Percentiles rank a stretch among this genome's conserved stretches.
Evolutionary conservation across 2,888 invertebrate species (phyloP).

Genomic region (Syrphus vitripennis): DNA sequence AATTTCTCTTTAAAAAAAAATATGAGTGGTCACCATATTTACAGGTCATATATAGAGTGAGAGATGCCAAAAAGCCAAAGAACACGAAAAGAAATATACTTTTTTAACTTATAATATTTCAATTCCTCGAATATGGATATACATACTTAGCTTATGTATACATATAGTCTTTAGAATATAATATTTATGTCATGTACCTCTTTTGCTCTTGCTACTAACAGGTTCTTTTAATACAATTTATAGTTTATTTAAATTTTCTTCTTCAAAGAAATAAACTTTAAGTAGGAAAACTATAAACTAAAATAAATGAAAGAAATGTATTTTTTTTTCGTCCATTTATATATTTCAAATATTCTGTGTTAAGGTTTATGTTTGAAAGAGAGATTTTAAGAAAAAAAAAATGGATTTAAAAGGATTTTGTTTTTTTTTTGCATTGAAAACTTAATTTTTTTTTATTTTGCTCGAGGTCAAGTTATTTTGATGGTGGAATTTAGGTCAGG

Average conservation of each 20-base stretch:
- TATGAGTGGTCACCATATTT: background rate
- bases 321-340: background rate
- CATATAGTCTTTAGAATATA: too few relatives aligned
- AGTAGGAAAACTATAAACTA: constrained; percentile 1
- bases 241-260: background rate
- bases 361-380: background rate
- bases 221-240: constrained; percentile 24
- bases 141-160: background rate
- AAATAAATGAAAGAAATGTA: background rate
- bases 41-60: too few relatives aligned
- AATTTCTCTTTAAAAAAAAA: too few relatives aligned
- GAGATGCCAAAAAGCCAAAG: background rate
- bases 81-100: background rate
- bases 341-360: background rate
- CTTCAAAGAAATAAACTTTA: constrained; percentile 23
- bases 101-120: constrained; percentile 28
- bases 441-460: constrained; percentile 2
- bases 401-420: background rate
- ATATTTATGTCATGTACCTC: background rate
- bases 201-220: constrained; percentile 24
- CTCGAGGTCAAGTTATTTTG: constrained; percentile 41
- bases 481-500: constrained; percentile 7
- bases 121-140: constrained; percentile 17
- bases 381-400: background rate
- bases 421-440: background rate